Evolutionary conservation across 2,113 vertebrate species (phyloP).

Genomic region (Podilymbus podiceps): DNA sequence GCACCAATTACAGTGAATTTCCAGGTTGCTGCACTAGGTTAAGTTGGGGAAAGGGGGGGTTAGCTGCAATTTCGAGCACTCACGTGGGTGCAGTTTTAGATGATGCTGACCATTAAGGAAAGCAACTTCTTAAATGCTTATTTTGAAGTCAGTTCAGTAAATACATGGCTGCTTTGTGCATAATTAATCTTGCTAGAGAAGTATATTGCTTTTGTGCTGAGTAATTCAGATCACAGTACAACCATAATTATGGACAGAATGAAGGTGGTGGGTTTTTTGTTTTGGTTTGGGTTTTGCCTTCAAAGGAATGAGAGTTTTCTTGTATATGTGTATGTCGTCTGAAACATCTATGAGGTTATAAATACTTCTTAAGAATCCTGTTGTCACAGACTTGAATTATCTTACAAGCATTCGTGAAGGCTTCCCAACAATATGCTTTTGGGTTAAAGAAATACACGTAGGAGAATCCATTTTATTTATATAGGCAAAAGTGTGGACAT

Average conservation of each 20-base stretch:
- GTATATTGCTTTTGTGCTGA: not conserved
- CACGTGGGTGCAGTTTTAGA: not conserved
- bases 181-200: not conserved
- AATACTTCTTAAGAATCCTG: not conserved
- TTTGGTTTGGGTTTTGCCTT: not conserved
- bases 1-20: not conserved
- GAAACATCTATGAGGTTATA: not conserved
- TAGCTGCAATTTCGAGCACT: not conserved
- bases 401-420: not conserved
- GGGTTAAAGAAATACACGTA: not conserved
- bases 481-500: not conserved
- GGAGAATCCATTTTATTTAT: not conserved
- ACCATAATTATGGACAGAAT: not conserved
- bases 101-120: not conserved
- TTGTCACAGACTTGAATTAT: not conserved
- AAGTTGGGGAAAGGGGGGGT: rapidly evolving
- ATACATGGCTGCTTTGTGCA: not conserved
- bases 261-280: not conserved
- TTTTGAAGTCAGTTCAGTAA: not conserved
- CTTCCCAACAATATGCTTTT: not conserved
- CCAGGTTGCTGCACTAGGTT: not conserved
- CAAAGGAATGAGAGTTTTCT: not conserved
- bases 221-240: not conserved
- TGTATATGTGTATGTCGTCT: not conserved
- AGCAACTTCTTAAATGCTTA: not conserved